These are phyloP conservation scores for Globodera rostochiensis DNA, from an alignment of 1,140 invertebrate species.

Conservation along the genomic window DNA sequence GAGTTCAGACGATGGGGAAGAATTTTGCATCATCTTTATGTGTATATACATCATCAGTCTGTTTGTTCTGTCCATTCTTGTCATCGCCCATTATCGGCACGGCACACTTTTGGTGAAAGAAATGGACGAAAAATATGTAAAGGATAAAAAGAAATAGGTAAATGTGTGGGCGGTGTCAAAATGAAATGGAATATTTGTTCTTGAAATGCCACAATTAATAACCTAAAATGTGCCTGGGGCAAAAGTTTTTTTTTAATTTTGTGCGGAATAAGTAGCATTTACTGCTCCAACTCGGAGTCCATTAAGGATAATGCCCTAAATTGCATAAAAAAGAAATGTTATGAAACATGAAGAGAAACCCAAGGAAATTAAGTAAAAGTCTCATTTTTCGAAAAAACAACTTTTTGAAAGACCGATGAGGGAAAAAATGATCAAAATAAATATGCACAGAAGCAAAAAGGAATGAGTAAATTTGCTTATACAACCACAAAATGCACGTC, in stretches of 20 bases:
- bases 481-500: too few relatives aligned
- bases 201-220: not conserved
- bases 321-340: too few relatives aligned
- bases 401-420: too few relatives aligned
- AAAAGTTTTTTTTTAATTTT: not conserved
- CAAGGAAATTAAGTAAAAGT: too few relatives aligned
- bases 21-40: not conserved
- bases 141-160: too few relatives aligned
- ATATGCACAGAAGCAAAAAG: not conserved
- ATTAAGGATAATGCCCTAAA: too few relatives aligned
- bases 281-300: not conserved
- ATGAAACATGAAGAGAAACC: too few relatives aligned
- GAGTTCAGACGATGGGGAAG: not conserved
- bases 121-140: too few relatives aligned
- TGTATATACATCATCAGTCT: too few relatives aligned
- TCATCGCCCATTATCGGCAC: not conserved
- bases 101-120: not conserved
- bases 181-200: not conserved
- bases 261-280: not conserved
- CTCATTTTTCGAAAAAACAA: too few relatives aligned
- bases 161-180: not conserved
- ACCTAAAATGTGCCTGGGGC: not conserved
- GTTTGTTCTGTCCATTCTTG: too few relatives aligned
- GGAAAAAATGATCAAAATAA: not conserved
- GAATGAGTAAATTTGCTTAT: not conserved